phyloP scores from a whole-genome alignment of 2,113 vertebrate species.

The Aspiorhynchus laticeps region DNA sequence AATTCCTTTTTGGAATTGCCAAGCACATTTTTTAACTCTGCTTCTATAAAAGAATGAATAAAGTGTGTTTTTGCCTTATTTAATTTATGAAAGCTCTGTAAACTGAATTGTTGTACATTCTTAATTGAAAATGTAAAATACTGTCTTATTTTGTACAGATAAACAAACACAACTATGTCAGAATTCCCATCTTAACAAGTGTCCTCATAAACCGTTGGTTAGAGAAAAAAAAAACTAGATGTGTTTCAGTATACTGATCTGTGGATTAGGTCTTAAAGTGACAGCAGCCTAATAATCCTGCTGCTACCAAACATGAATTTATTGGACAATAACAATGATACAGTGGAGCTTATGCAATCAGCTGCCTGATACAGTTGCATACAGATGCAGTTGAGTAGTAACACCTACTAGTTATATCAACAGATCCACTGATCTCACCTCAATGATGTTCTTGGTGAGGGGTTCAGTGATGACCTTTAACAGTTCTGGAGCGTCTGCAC shows the following conservation, averaged over 20 bases:
- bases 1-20: too few relatives aligned
- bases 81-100: not conserved
- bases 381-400: not conserved
- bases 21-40: not conserved
- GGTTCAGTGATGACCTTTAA: constrained; percentile 96
- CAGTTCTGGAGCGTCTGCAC: constrained; percentile 88
- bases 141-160: not conserved
- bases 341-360: not conserved
- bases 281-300: not conserved
- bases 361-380: not conserved
- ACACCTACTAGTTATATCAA: not conserved
- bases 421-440: constrained; percentile 76
- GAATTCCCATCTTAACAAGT: too few relatives aligned
- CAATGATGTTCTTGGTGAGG: constrained; percentile 89
- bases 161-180: too few relatives aligned
- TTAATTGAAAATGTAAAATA: not conserved
- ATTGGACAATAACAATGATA: not conserved
- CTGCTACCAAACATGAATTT: not conserved
- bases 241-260: too few relatives aligned
- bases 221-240: not conserved
- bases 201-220: too few relatives aligned
- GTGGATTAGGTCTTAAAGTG: not conserved
- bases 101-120: not conserved
- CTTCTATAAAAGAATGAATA: not conserved
- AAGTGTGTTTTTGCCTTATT: not conserved